Evolutionary conservation across 2,113 vertebrate genomes (phyloP).

Genomic region (Rhea pennata): DNA sequence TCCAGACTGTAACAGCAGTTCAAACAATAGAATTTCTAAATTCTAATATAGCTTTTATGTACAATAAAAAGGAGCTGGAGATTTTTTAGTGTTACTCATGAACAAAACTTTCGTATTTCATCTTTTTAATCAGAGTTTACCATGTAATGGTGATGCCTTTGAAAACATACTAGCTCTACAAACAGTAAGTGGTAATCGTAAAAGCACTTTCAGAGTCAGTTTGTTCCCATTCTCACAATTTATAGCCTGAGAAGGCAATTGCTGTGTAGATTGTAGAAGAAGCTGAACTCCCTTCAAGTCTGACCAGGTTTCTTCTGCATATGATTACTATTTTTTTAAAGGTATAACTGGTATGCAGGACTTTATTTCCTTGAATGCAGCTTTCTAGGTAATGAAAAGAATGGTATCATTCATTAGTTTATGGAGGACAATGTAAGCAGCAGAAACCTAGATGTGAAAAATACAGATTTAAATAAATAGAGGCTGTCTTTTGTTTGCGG

Average conservation of each 20-base stretch:
- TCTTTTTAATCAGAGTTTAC: constrained; percentile 9
- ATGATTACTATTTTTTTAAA: neutral
- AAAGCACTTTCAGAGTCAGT: neutral
- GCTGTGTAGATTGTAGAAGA: neutral
- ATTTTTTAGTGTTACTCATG: constrained; percentile 7
- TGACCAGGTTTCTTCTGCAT: neutral
- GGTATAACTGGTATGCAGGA: neutral
- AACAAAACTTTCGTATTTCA: neutral
- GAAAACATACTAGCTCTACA: neutral
- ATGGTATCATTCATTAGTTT: neutral
- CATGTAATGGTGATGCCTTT: neutral
- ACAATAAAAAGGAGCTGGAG: neutral
- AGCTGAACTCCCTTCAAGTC: neutral
- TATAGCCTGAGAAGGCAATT: neutral
- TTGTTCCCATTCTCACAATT: neutral
- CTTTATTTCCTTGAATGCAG: neutral
- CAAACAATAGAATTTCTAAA: neutral
- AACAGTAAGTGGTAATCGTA: neutral
- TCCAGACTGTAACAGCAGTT: neutral
- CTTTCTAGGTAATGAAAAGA: neutral
- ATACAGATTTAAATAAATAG: neutral
- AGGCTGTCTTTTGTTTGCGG: neutral
- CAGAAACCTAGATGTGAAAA: neutral
- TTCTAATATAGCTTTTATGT: neutral
- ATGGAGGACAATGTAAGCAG: neutral